Base-by-base conservation (phyloP, 1,140 invertebrate species). In the Tetragnatha versicolor region DNA sequence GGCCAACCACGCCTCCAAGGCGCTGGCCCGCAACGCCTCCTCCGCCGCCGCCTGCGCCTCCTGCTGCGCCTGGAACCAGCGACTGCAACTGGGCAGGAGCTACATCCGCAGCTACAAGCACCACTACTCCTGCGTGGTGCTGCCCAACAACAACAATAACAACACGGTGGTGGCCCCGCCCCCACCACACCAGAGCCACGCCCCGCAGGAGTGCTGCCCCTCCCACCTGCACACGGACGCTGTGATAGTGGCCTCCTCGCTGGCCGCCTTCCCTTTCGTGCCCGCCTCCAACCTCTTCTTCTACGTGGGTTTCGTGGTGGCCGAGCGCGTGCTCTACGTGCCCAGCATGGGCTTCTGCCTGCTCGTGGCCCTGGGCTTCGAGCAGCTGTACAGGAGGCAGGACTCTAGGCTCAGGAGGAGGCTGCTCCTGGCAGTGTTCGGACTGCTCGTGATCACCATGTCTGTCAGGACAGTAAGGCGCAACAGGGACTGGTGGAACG, bases 221-320 rank as follows among this genome's bases (percentile, higher is more conserved):
- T 42, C 29, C 29, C 58, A 76, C 60, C 31, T 33, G 29, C 27
- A 58, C 25, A 53, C 20, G 31, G 65, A 79, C 58, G 58, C 86
- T 60, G 86, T 87, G 65, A 65, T 86, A 58, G 86, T 87, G 53
- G 73, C 81, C 39, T 39, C 92, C 83, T 89, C 91, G 72, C 91
- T 98, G 83, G 89, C 96, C 83, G 90, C 92, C 63, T 86, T 98
- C 73, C 94, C 96, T 37, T 98, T 98, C 86, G 87, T 98, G 81
- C 96, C 96, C 45, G 95, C 96, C 25, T 93, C 93, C 78, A 98
- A 98, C 88, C 86, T 89, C 37, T 87, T 89, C 79, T 97, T 98
- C 88, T 97, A 97, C 83, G 96, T 98, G 63, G 97, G 96, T 12
- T 98, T 98, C 85, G 95, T 98, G 42, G 93, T 98, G 12, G 97